Base-by-base conservation (phyloP, 1,140 invertebrate species). In the Pogonognathellus flavescens region DNA sequence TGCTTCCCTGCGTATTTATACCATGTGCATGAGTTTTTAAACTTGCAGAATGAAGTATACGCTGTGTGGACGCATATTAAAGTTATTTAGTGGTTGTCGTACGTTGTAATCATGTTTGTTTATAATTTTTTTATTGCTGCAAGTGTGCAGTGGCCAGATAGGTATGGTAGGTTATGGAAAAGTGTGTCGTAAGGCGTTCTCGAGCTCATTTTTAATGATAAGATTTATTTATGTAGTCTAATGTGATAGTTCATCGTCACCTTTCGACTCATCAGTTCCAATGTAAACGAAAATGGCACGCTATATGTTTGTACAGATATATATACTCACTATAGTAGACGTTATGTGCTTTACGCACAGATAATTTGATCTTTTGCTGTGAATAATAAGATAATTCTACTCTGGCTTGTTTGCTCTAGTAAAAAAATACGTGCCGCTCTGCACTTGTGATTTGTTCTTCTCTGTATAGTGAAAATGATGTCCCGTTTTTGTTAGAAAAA, bases 191-290 rank as follows among this genome's bases (percentile, higher is more conserved):
- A 76, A 76, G 70, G 70, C 70, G 70, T 76, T 76, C 70, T 49
- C 70, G 70, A 76, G 70, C 70, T 76, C 70, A 76, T 76, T 76
- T 76, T 76, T 76, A 76, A 76, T 50, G 70, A 76, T 76, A 76
- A 50, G 70, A 50, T 41, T 25, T 50, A 76, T 76, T 76, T 76
- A 76, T 76, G 70, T 31, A 76, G n/a, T 76, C 22, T 76, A 76
- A 76, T 76, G 70, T 7, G 70, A 76, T 50, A 50, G 70, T 76
- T 76, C 16, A 76, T 76, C 70, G 70, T 76, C 70, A 76, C 70
- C 70, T 76, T 31, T 76, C 62, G 22, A 25, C 20, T 66, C 62
- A 60, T 60, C 59, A 60, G 22, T 18, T 25, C 20, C 20, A 25
- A 20, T 66, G 62, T 66, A 25, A 66, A 25, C 62, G 18, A 66